Conservation (phyloP, 2,888 invertebrate species). For the Cosmia pyralina region DNA sequence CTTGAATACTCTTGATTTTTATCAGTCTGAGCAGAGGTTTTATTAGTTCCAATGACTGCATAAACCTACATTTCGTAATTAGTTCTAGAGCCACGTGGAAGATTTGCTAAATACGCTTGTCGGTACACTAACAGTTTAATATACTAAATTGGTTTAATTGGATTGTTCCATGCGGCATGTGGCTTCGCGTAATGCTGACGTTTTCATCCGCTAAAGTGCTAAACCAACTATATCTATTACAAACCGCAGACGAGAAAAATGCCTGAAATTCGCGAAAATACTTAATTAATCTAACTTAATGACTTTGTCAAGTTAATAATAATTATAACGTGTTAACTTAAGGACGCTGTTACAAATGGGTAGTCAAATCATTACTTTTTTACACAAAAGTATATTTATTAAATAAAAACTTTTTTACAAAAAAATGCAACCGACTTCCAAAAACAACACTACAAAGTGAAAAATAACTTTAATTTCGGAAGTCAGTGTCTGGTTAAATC, state of each 20-base stretch:
- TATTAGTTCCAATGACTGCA: constrained; percentile 43
- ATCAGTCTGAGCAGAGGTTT: constrained; percentile 30
- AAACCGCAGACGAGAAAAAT: not conserved
- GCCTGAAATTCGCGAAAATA: not conserved
- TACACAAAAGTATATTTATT: no score
- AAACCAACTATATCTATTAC: constrained; percentile 12
- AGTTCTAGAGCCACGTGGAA: constrained; percentile 25
- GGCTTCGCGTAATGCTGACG: constrained; percentile 54
- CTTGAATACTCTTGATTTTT: constrained; percentile 5
- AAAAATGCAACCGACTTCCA: no score
- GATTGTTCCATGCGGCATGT: constrained; percentile 55
- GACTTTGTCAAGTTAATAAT: not conserved
- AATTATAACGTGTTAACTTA: not conserved
- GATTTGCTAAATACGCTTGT: constrained; percentile 30
- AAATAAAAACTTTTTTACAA: no score
- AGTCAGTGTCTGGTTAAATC: no score
- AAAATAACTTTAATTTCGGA: no score
- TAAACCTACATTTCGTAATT: constrained; percentile 29
- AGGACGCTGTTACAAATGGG: no score
- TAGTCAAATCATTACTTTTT: no score
- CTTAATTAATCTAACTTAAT: not conserved
- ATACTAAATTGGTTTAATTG: constrained; percentile 63
- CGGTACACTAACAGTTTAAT: constrained; percentile 45
- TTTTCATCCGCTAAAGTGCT: constrained; percentile 32
- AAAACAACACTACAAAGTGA: no score